Percentiles rank a stretch among this genome's conserved stretches.
Evolutionary conservation across 2,113 vertebrate species (phyloP).

Genomic region (Grammomys surdaster): DNA sequence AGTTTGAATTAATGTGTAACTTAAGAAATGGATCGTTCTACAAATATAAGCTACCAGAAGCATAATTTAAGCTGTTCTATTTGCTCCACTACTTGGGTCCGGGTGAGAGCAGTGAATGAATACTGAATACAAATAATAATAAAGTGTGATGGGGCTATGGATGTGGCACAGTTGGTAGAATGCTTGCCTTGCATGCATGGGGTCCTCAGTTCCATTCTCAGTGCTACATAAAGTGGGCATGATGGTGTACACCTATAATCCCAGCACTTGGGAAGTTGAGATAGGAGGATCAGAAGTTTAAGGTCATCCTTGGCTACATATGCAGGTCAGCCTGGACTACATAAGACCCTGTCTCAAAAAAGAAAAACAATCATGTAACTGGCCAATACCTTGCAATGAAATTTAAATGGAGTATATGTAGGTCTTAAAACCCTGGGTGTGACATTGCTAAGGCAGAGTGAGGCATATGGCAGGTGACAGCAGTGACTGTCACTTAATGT

Average conservation of each 20-base stretch:
- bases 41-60: slow-evolving; percentile 75
- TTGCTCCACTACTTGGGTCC: slow-evolving; percentile 28
- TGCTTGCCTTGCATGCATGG: not conserved
- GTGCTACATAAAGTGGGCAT: not conserved
- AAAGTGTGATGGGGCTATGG: not conserved
- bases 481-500: not conserved
- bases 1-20: slow-evolving; percentile 89
- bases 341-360: not conserved
- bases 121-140: slow-evolving; percentile 29
- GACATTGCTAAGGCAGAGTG: not conserved
- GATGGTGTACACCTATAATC: no score
- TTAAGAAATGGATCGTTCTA: slow-evolving; percentile 83
- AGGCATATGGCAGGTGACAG: not conserved
- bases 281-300: not conserved
- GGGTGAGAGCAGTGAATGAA: not conserved
- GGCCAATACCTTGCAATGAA: not conserved
- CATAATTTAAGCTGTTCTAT: slow-evolving; percentile 64
- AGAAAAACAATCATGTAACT: not conserved
- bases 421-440: not conserved
- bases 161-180: not conserved
- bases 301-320: not conserved
- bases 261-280: not conserved
- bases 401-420: not conserved
- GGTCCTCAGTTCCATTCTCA: not conserved
- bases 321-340: not conserved